Percentiles rank a stretch among this genome's conserved stretches.
phyloP scores from a whole-genome alignment of 2,888 invertebrate species.

The Leptinotarsa peninsularis region DNA sequence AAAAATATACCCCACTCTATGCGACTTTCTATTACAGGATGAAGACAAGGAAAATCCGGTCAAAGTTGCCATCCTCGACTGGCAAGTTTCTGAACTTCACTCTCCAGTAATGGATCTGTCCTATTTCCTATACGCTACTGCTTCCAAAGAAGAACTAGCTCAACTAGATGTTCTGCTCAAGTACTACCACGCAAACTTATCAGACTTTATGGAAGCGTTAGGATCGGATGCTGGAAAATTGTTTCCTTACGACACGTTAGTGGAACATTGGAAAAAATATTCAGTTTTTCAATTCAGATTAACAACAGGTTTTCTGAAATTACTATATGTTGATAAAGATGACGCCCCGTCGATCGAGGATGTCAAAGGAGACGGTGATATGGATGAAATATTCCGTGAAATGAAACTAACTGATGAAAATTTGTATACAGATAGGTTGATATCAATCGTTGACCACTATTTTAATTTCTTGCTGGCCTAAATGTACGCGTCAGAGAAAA shows the following conservation, averaged over 20 bases:
- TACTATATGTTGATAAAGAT: conserved; percentile 4
- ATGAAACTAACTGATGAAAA: neutral
- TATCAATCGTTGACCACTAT: neutral
- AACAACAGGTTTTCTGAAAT: neutral
- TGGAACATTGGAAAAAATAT: conserved; percentile 21
- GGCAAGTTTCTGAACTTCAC: conserved; percentile 13
- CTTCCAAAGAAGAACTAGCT: neutral
- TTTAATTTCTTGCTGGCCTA: neutral
- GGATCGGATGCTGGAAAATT: neutral
- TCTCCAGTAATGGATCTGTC: conserved; percentile 13
- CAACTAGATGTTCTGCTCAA: neutral
- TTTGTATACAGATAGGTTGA: neutral
- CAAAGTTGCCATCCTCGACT: conserved; percentile 9
- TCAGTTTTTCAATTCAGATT: neutral
- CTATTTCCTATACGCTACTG: conserved; percentile 1
- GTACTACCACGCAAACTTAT: neutral
- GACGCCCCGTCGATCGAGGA: neutral
- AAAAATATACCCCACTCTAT: no score
- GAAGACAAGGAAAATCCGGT: neutral
- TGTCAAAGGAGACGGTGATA: neutral
- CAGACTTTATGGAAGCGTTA: neutral
- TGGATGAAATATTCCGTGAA: neutral
- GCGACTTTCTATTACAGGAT: neutral
- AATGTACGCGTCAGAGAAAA: neutral
- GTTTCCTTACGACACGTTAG: neutral